phyloP scores from a whole-genome alignment of 2,113 vertebrate species.

The Bambusicola thoracicus region DNA sequence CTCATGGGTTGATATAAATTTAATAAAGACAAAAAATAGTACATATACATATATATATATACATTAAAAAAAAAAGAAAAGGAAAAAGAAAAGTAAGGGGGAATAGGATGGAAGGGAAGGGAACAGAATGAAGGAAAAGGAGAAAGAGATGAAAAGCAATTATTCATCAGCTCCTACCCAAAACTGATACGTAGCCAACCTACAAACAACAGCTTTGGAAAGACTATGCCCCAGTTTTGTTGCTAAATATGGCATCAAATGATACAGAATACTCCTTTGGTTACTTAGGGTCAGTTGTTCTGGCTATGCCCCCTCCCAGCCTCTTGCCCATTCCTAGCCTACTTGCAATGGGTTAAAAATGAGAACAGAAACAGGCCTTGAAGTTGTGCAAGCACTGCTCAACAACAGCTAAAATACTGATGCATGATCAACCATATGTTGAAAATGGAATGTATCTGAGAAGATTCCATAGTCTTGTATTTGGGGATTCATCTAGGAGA shows the following conservation, averaged over 20 bases:
- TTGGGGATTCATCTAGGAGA: not conserved
- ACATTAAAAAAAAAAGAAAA: no score
- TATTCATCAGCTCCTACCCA: not conserved
- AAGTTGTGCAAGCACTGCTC: not conserved
- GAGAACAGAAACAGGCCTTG: not conserved
- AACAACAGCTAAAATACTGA: not conserved
- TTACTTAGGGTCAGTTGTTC: not conserved
- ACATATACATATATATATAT: no score
- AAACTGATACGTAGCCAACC: not conserved
- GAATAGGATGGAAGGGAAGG: not conserved
- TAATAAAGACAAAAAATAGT: no score
- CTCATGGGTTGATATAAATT: not conserved
- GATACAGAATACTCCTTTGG: not conserved
- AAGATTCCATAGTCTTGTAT: not conserved
- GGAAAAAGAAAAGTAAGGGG: not conserved
- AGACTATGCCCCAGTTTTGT: not conserved
- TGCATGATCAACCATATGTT: not conserved
- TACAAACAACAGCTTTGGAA: not conserved
- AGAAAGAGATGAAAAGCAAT: not conserved
- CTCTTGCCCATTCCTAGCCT: not conserved
- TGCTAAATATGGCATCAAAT: not conserved
- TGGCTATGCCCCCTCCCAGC: not conserved
- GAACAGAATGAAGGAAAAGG: not conserved
- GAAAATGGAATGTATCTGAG: not conserved
- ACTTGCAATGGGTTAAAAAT: not conserved